Evolutionary conservation across 1,140 invertebrate species (phyloP), one percentile per base, ranked within the genome.

Genomic region (Apolygus lucorum): DNA sequence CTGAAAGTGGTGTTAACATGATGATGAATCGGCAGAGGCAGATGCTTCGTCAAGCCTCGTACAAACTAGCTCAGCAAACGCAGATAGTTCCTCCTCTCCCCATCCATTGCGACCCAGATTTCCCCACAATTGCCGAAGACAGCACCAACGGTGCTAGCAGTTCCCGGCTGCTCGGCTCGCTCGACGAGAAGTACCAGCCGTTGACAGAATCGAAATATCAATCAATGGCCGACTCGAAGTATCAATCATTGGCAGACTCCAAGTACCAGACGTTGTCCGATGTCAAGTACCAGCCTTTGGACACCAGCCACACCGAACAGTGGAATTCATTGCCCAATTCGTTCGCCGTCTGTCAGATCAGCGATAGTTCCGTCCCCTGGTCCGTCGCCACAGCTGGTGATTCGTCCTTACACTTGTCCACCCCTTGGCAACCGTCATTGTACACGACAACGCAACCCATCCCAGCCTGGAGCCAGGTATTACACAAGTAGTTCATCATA

Each of bases 41-140:
- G 72, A 88, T 92, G 82, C 81, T 90, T 21, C 78, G 90, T 0
- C 89, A 91, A 74, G 86, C 88, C 67, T 90, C 89, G 54, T 91
- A 91, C 77, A 90, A 90, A 76, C 71, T 86, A 65, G 84, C 85
- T 69, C 84, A 86, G 76, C 83, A 84, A 75, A 82, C 81, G 28
- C 82, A 83, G 68, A 79, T 84, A 29, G 79, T 82, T 21, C 82
- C 81, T 29, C 79, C 81, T 26, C 76, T 81, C 69, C 77, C 79
- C 52, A 74, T 66, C 62, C 71, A 34, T 34, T 17, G 27, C 14
- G 69, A 72, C 14, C 68, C 65, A n/a, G 72, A 72, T 21, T 70
- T 73, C 42, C 70, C 70, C 26, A 34, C 72, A 13, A 74, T 74
- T 13, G 70, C 68, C 13, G 73, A 73, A 72, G 70, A 73, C 72